Evolutionary conservation across 1,140 invertebrate species (phyloP).

Genomic region (Drosophila elegans): DNA sequence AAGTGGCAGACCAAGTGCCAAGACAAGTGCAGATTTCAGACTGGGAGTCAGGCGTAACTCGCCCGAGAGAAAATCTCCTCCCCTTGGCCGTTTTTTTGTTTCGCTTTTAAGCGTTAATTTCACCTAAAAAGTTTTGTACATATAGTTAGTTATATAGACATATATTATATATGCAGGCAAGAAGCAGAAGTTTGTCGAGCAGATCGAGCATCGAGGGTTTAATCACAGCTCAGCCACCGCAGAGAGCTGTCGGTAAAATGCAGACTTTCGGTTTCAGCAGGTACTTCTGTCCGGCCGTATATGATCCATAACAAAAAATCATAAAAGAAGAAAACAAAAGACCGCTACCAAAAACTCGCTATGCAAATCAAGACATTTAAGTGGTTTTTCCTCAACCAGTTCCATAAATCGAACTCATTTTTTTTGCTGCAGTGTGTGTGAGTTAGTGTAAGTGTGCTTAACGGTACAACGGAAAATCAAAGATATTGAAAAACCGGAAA

Average conservation of each 20-base stretch:
- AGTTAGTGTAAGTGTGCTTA: constrained; percentile 30
- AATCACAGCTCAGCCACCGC: constrained; percentile 28
- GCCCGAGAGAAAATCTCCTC: constrained; percentile 51
- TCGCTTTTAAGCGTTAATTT: constrained; percentile 65
- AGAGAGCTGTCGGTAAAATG: constrained; percentile 10
- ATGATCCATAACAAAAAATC: constrained; percentile 9
- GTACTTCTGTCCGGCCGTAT: neutral
- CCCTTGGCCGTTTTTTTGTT: constrained; percentile 27
- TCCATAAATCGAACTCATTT: constrained; percentile 23
- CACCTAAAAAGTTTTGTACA: constrained; percentile 55
- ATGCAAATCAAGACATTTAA: constrained; percentile 49
- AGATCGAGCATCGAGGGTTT: constrained; percentile 37
- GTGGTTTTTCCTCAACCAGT: constrained; percentile 72
- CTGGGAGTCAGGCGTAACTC: constrained; percentile 65
- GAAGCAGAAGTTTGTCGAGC: constrained; percentile 58
- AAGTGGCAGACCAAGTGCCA: constrained; percentile 13
- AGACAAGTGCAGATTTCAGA: constrained; percentile 25
- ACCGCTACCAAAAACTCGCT: constrained; percentile 25
- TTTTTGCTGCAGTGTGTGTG: constrained; percentile 3
- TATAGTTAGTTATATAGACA: constrained; percentile 4
- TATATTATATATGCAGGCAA: constrained; percentile 5
- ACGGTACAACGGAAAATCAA: constrained; percentile 72
- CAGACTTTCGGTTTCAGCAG: constrained; percentile 43
- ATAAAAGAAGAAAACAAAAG: neutral
- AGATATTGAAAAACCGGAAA: constrained; percentile 44